These are phyloP conservation scores for Drosophila fungiperda DNA, from an alignment of 2,888 invertebrate genomes.

Conservation along the genomic window DNA sequence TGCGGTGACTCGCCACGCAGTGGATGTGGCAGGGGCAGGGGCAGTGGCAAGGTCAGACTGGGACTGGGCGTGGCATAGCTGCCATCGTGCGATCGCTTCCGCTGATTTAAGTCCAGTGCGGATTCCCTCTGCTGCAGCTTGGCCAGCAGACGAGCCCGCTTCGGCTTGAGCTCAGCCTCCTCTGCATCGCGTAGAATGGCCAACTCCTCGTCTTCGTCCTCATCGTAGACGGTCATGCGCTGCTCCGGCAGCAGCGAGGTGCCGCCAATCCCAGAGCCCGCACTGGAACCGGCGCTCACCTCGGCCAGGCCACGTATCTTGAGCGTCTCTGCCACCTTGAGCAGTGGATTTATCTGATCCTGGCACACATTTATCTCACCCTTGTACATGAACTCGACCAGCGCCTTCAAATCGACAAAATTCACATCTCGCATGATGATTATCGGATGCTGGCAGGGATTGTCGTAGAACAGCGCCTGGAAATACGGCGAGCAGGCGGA, in stretches of 20 bases:
- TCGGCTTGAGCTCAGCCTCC: slow-evolving; percentile 86
- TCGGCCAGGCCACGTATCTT: slow-evolving; percentile 95
- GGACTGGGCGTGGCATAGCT: slow-evolving; percentile 71
- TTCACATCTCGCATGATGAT: slow-evolving; percentile 96
- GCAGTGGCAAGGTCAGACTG: slow-evolving; percentile 18
- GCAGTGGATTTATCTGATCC: slow-evolving; percentile 94
- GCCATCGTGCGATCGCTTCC: slow-evolving; percentile 86
- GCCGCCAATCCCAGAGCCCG: slow-evolving; percentile 80
- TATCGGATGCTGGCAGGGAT: slow-evolving; percentile 97
- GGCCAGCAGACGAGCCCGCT: slow-evolving; percentile 71
- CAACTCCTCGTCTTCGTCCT: slow-evolving; percentile 85
- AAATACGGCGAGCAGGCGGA: slow-evolving; percentile 98
- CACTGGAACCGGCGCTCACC: slow-evolving; percentile 86
- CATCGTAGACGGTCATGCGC: slow-evolving; percentile 81
- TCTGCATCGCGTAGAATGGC: slow-evolving; percentile 85
- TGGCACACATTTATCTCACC: slow-evolving; percentile 97
- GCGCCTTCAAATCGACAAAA: slow-evolving; percentile 94
- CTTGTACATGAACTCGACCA: slow-evolving; percentile 97
- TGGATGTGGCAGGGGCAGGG: slow-evolving; percentile 23
- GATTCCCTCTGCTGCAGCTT: slow-evolving; percentile 55
- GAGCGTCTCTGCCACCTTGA: slow-evolving; percentile 94
- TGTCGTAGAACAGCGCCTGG: slow-evolving; percentile 95
- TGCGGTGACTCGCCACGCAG: slow-evolving; percentile 43
- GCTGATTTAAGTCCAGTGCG: slow-evolving; percentile 82
- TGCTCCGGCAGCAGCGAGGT: slow-evolving; percentile 85